Evolutionary conservation across 2,888 invertebrate genomes (phyloP).

Genomic region (Tetanocera ferruginea): DNA sequence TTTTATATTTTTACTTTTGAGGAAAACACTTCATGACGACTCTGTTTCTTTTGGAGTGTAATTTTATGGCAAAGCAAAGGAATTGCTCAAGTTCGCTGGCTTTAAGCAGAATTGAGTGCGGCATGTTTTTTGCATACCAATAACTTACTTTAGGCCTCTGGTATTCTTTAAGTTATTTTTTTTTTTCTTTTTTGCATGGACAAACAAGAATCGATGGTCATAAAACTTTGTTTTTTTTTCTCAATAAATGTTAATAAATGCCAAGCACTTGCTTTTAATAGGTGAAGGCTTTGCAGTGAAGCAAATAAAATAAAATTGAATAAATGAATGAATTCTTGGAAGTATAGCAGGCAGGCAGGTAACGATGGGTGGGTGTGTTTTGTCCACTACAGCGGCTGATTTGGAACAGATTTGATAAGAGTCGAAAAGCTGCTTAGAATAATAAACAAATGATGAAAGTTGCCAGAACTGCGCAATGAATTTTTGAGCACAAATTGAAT

Average conservation of each 20-base stretch:
- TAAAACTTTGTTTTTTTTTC: too few species aligned
- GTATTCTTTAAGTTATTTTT: too few species aligned
- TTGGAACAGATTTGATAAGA: constrained; percentile 36
- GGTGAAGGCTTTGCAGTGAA: constrained; percentile 32
- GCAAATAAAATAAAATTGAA: not conserved
- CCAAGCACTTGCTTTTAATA: constrained; percentile 19
- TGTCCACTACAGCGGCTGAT: not conserved
- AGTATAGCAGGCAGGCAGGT: not conserved
- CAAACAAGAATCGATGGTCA: too few species aligned
- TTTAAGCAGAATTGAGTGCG: constrained; percentile 14
- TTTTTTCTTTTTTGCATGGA: not conserved
- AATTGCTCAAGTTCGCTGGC: constrained; percentile 15
- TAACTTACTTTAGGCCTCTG: not conserved
- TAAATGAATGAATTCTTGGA: constrained; percentile 23
- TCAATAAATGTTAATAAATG: not conserved
- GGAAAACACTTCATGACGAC: too few species aligned
- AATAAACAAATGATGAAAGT: constrained; percentile 1
- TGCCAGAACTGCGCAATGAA: not conserved
- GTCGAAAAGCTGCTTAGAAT: constrained; percentile 5
- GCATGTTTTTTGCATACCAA: constrained; percentile 8
- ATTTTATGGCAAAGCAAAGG: too few species aligned
- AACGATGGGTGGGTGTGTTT: constrained; percentile 3
- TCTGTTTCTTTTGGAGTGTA: too few species aligned
- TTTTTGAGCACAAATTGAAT: not conserved
- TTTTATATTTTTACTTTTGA: too few species aligned